phyloP scores from a whole-genome alignment of 2,113 vertebrate species.

The Lynx canadensis region DNA sequence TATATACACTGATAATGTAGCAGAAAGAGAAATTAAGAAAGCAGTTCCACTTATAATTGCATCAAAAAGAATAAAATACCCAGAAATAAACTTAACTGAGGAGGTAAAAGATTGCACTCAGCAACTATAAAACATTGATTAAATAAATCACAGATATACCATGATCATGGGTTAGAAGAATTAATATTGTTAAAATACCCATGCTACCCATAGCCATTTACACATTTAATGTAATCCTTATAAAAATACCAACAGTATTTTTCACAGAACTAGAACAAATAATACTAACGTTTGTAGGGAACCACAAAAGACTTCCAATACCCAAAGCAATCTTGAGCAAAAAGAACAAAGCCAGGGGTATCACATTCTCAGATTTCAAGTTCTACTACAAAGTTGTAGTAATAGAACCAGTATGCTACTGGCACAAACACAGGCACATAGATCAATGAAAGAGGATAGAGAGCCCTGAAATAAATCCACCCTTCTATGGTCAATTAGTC shows the following conservation, averaged over 20 bases:
- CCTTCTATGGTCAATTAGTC: background rate
- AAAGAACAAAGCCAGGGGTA: background rate
- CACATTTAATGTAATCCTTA: background rate
- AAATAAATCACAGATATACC: background rate
- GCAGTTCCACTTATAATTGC: too few relatives aligned
- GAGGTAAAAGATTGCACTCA: too few relatives aligned
- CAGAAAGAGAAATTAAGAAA: too few relatives aligned
- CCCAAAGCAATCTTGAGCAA: background rate
- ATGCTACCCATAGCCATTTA: background rate
- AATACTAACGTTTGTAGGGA: background rate
- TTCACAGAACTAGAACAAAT: background rate
- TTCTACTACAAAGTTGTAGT: background rate
- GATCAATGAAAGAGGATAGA: background rate
- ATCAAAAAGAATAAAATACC: too few relatives aligned
- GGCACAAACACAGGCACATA: background rate
- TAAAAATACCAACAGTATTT: background rate
- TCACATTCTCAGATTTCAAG: background rate
- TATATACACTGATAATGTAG: too few relatives aligned
- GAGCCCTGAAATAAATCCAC: background rate
- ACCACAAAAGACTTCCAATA: background rate
- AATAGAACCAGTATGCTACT: background rate
- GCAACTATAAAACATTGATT: too few relatives aligned
- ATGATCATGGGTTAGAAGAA: background rate
- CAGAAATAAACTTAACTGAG: too few relatives aligned
- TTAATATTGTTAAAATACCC: background rate